Percentiles rank a stretch among this genome's conserved stretches.
Evolutionary conservation across 2,797 vertebrate species (phyloP).

Genomic region (Muscicapa striata): DNA sequence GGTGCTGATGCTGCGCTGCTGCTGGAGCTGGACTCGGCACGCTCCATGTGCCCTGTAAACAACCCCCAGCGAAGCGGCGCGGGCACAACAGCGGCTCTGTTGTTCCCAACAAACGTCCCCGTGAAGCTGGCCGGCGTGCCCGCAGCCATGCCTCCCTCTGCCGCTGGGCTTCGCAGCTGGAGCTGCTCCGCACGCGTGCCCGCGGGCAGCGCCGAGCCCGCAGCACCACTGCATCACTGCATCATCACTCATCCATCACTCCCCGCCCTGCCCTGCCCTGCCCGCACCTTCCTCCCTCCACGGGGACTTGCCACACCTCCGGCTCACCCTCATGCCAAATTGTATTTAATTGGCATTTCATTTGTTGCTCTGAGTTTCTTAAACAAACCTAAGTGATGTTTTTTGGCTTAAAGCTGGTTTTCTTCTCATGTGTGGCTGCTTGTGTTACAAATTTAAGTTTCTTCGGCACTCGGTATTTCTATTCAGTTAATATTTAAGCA

Average conservation of each 20-base stretch:
- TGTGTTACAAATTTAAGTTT: background rate
- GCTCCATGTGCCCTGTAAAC: background rate
- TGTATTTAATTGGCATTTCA: background rate
- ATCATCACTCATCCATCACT: rapidly evolving
- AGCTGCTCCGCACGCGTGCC: rapidly evolving
- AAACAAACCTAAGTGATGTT: background rate
- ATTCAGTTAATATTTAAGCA: background rate
- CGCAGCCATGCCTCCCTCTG: rapidly evolving
- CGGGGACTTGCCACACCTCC: background rate
- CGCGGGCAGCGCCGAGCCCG: too few species aligned
- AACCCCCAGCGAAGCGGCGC: rapidly evolving
- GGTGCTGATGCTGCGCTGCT: rapidly evolving
- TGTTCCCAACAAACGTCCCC: background rate
- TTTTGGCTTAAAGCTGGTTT: background rate
- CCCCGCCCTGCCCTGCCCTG: background rate
- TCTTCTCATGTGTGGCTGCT: background rate
- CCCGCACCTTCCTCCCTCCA: rapidly evolving
- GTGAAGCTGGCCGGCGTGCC: rapidly evolving
- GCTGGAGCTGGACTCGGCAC: background rate
- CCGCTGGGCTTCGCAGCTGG: background rate
- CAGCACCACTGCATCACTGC: too few species aligned
- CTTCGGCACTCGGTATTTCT: background rate
- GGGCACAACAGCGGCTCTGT: background rate
- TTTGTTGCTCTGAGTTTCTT: background rate
- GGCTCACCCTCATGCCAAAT: background rate